phyloP scores from a whole-genome alignment of 2,888 invertebrate genomes.

The Andricus quercusramuli region DNA sequence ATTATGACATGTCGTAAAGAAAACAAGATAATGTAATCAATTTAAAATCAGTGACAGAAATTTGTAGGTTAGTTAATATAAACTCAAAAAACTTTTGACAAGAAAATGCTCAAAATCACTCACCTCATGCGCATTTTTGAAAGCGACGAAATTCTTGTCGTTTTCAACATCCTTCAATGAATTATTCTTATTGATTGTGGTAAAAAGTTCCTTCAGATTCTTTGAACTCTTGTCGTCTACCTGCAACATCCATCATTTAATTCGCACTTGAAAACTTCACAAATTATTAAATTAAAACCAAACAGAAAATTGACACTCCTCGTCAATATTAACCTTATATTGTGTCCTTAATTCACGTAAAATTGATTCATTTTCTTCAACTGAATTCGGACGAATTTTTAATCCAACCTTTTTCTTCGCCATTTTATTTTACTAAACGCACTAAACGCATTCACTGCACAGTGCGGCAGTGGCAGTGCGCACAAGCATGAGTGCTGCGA shows the following conservation, averaged over 20 bases:
- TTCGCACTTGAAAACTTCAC: neutral
- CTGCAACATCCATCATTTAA: constrained; percentile 10
- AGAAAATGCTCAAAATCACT: neutral
- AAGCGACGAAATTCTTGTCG: constrained; percentile 18
- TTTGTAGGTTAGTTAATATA: constrained; percentile 16
- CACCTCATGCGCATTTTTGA: constrained; percentile 7
- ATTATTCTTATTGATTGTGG: constrained; percentile 17
- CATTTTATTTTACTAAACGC: constrained; percentile 11
- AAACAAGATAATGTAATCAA: neutral
- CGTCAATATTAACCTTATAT: constrained; percentile 11
- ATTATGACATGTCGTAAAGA: neutral
- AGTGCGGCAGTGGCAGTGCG: neutral
- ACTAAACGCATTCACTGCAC: neutral
- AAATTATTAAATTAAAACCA: neutral
- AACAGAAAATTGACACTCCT: neutral
- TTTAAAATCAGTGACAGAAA: constrained; percentile 3
- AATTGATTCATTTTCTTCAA: constrained; percentile 32
- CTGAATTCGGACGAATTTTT: constrained; percentile 12
- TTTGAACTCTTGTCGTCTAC: constrained; percentile 25
- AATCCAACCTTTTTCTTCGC: constrained; percentile 31
- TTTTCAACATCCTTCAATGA: neutral
- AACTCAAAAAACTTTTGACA: neutral
- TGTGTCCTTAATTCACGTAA: constrained; percentile 22
- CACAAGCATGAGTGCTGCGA: no score
- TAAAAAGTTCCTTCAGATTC: constrained; percentile 25